Conservation (phyloP, 1,140 invertebrate genomes). For the Drosophila pallidifrons region DNA sequence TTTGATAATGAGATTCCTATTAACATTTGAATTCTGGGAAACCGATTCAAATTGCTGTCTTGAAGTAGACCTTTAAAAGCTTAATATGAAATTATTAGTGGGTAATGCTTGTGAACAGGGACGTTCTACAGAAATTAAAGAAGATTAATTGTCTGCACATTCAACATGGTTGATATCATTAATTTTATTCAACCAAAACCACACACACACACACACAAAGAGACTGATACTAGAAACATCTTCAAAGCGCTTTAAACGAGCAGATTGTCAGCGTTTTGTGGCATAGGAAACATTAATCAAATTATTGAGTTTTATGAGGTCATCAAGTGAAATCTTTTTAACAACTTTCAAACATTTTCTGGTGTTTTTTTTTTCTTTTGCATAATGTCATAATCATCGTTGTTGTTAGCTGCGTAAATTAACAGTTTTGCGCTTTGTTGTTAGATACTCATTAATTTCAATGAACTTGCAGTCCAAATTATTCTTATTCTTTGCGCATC, state of each 20-base stretch:
- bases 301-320: constrained; percentile 43
- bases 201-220: constrained; percentile 1
- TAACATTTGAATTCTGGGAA: constrained; percentile 32
- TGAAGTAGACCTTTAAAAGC: constrained; percentile 23
- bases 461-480: constrained; percentile 53
- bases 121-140: constrained; percentile 52
- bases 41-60: constrained; percentile 20
- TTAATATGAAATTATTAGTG: constrained; percentile 46
- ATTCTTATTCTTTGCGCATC: constrained; percentile 36
- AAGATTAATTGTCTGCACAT: constrained; percentile 78
- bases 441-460: constrained; percentile 74
- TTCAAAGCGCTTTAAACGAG: constrained; percentile 25
- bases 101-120: constrained; percentile 55
- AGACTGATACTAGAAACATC: constrained; percentile 15
- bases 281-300: constrained; percentile 47
- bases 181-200: constrained; percentile 49
- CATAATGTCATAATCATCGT: constrained; percentile 34
- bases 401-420: constrained; percentile 17
- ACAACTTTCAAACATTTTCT: constrained; percentile 18
- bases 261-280: constrained; percentile 37
- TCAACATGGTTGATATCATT: constrained; percentile 71
- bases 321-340: constrained; percentile 37
- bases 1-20: constrained; percentile 20
- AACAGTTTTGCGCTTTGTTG: constrained; percentile 25
- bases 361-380: constrained; percentile 1